These are phyloP conservation scores for Odontothrips loti DNA, from an alignment of 2,888 invertebrate genomes.

Conservation along the genomic window DNA sequence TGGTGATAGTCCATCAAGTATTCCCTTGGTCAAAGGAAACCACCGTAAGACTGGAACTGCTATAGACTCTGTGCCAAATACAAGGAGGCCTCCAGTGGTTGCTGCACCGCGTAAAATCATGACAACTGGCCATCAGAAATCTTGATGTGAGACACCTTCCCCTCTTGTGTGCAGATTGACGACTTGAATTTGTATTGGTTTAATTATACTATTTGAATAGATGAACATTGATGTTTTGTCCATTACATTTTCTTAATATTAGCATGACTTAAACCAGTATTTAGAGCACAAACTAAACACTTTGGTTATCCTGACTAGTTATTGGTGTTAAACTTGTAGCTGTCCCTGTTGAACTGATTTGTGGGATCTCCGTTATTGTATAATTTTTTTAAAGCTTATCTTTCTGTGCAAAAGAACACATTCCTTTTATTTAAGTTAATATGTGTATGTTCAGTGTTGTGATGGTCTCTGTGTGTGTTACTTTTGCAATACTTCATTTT, in stretches of 20 bases:
- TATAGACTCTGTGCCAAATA: conserved; percentile 12
- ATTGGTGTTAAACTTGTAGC: not conserved
- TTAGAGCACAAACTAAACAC: not conserved
- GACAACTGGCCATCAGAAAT: not conserved
- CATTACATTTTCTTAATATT: too few species aligned
- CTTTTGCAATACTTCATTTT: too few species aligned
- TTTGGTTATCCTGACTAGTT: not conserved
- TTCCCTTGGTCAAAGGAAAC: conserved; percentile 14
- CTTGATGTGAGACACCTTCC: not conserved
- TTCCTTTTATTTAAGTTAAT: not conserved
- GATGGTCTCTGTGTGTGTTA: too few species aligned
- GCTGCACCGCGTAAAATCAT: not conserved
- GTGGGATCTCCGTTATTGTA: not conserved
- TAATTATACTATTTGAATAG: too few species aligned
- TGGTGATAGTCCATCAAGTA: conserved; percentile 5
- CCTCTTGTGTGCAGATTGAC: too few species aligned
- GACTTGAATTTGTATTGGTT: too few species aligned
- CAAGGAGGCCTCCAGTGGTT: not conserved
- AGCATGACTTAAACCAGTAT: not conserved
- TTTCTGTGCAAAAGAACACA: not conserved
- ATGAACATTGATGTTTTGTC: too few species aligned
- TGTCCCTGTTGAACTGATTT: not conserved
- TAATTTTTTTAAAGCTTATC: not conserved
- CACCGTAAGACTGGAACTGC: conserved; percentile 9
- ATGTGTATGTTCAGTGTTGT: too few species aligned